Conservation (phyloP, 2,888 invertebrate genomes). For the Malthinus flaveolus region DNA sequence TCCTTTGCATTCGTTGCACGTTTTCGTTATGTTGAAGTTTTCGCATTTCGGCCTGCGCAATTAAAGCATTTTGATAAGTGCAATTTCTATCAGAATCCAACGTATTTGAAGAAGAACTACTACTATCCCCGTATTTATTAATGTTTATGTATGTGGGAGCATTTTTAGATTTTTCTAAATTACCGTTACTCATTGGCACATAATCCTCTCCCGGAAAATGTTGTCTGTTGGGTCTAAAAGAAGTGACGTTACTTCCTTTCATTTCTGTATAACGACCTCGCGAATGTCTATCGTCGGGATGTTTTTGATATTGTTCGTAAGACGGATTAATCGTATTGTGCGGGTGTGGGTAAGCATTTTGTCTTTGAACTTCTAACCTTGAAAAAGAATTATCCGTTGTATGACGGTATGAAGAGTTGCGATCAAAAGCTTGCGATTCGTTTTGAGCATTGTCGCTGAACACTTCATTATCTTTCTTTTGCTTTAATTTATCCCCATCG, state of each 20-base stretch:
- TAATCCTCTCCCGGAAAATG: constrained; percentile 36
- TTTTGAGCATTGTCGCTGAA: constrained; percentile 46
- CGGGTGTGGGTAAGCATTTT: background rate
- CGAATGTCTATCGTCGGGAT: background rate
- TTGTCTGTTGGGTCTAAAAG: constrained; percentile 10
- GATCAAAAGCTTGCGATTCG: constrained; percentile 46
- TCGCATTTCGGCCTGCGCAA: constrained; percentile 34
- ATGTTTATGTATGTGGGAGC: constrained; percentile 40
- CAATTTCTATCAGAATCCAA: constrained; percentile 44
- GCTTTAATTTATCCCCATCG: constrained; percentile 39
- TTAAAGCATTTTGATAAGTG: constrained; percentile 40
- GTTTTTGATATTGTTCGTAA: constrained; percentile 5
- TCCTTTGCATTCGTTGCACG: constrained; percentile 18
- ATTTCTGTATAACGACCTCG: constrained; percentile 19
- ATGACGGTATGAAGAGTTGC: constrained; percentile 43
- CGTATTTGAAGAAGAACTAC: constrained; percentile 50
- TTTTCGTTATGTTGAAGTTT: constrained; percentile 31
- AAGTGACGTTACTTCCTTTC: constrained; percentile 4
- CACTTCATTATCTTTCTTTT: constrained; percentile 44
- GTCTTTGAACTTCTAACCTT: constrained; percentile 1
- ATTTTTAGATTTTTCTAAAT: constrained; percentile 15
- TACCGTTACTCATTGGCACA: constrained; percentile 41
- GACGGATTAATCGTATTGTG: background rate
- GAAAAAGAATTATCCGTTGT: constrained; percentile 32
- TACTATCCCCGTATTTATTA: constrained; percentile 49